phyloP scores from a whole-genome alignment of 1,140 invertebrate genomes.

The Nasonia longicornis region DNA sequence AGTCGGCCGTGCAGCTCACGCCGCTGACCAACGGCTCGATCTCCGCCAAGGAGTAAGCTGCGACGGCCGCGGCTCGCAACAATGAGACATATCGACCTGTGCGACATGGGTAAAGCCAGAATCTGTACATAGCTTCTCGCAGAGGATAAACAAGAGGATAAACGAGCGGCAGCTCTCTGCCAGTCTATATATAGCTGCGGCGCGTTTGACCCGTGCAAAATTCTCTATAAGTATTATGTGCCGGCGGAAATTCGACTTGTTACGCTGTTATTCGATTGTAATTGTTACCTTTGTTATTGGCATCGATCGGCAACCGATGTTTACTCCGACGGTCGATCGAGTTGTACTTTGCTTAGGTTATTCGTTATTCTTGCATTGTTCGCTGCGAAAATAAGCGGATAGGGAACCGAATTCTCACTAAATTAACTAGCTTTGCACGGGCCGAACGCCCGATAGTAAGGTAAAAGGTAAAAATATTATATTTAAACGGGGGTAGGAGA shows the following conservation, averaged over 20 bases:
- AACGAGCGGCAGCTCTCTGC: neutral
- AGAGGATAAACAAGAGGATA: neutral
- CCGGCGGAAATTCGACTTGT: too few relatives aligned
- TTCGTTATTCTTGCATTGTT: too few relatives aligned
- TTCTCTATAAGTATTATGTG: neutral
- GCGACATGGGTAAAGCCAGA: neutral
- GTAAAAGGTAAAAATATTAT: slow-evolving; percentile 4
- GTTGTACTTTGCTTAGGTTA: too few relatives aligned
- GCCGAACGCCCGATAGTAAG: neutral
- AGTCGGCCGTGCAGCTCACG: slow-evolving; percentile 45
- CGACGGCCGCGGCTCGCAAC: neutral
- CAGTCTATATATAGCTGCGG: neutral
- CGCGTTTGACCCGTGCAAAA: neutral
- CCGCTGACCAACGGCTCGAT: slow-evolving; percentile 64
- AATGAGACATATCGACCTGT: slow-evolving; percentile 64
- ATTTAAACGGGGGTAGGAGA: neutral
- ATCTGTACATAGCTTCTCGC: slow-evolving; percentile 32
- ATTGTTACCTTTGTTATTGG: too few relatives aligned
- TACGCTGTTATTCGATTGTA: too few relatives aligned
- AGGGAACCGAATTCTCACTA: too few relatives aligned
- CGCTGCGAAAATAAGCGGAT: too few relatives aligned
- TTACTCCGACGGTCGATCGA: too few relatives aligned
- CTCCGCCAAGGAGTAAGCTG: slow-evolving; percentile 63
- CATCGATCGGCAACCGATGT: too few relatives aligned
- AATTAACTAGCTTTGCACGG: neutral